These are phyloP conservation scores for Zaprionus obscuricornis DNA, from an alignment of 2,888 invertebrate genomes.

Conservation along the genomic window DNA sequence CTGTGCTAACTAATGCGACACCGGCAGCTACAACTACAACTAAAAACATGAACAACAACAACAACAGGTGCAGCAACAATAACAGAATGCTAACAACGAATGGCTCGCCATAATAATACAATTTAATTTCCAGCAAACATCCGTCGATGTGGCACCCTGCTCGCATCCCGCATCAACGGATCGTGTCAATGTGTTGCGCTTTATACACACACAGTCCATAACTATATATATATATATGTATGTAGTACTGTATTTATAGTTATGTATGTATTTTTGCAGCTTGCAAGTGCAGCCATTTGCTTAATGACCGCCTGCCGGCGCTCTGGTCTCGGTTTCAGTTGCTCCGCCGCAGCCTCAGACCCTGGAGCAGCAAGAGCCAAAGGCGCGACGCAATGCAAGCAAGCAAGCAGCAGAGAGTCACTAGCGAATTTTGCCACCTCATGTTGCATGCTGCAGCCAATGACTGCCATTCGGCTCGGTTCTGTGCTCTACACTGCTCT, in stretches of 20 bases:
- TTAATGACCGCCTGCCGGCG: conserved; percentile 72
- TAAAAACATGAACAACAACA: too few species aligned
- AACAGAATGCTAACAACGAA: conserved; percentile 59
- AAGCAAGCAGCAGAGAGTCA: conserved; percentile 34
- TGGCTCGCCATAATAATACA: conserved; percentile 79
- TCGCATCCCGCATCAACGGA: conserved; percentile 13
- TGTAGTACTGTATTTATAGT: conserved; percentile 3
- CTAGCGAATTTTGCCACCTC: conserved; percentile 35
- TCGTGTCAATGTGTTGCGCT: conserved; percentile 58
- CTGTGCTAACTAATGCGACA: conserved; percentile 70
- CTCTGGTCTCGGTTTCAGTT: conserved; percentile 47
- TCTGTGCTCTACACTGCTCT: too few species aligned
- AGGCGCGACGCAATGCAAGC: conserved; percentile 24
- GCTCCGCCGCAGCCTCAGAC: neutral
- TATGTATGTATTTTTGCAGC: conserved; percentile 38
- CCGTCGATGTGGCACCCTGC: conserved; percentile 38
- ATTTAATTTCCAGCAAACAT: conserved; percentile 78
- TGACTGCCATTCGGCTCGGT: too few species aligned
- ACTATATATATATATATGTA: conserved; percentile 10
- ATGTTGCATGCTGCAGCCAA: conserved; percentile 17
- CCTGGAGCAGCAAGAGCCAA: conserved; percentile 18
- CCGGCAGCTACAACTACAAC: conserved; percentile 57
- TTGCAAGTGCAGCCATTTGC: conserved; percentile 77
- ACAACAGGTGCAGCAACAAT: conserved; percentile 27
- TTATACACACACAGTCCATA: conserved; percentile 12